These are phyloP conservation scores for Sandelia bainsii DNA, from an alignment of 2,797 vertebrate species.

Conservation along the genomic window DNA sequence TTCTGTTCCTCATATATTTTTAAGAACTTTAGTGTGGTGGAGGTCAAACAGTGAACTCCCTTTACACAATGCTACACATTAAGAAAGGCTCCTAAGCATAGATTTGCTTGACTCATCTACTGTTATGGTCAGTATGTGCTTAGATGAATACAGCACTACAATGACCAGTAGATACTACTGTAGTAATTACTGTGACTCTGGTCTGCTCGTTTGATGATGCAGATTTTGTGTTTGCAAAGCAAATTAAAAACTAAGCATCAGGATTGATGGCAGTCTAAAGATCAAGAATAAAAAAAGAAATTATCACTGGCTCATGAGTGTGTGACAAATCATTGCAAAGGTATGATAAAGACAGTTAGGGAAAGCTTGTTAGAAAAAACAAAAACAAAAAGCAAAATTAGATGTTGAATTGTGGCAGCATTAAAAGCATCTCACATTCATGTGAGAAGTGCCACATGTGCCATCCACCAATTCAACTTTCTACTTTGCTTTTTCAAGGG, in stretches of 20 bases:
- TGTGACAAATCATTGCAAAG: neutral
- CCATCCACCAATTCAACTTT: neutral
- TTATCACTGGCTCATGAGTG: neutral
- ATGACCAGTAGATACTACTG: too few species aligned
- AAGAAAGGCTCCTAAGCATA: neutral
- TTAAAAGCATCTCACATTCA: neutral
- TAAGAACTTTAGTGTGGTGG: too few species aligned
- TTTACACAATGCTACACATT: too few species aligned
- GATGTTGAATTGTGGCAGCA: neutral
- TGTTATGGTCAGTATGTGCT: neutral
- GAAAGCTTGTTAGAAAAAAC: too few species aligned
- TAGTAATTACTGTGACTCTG: neutral
- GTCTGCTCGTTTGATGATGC: neutral
- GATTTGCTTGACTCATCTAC: neutral
- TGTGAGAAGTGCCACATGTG: neutral
- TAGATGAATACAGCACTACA: neutral
- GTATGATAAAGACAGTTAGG: neutral
- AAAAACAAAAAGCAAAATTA: too few species aligned
- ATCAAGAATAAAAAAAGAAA: neutral
- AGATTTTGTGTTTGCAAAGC: too few species aligned
- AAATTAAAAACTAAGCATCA: too few species aligned
- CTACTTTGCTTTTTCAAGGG: neutral
- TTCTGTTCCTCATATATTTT: too few species aligned
- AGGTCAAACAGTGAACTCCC: too few species aligned
- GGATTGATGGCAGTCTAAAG: too few species aligned